phyloP scores from a whole-genome alignment of 2,113 vertebrate genomes.

The Chloropsis hardwickii region DNA sequence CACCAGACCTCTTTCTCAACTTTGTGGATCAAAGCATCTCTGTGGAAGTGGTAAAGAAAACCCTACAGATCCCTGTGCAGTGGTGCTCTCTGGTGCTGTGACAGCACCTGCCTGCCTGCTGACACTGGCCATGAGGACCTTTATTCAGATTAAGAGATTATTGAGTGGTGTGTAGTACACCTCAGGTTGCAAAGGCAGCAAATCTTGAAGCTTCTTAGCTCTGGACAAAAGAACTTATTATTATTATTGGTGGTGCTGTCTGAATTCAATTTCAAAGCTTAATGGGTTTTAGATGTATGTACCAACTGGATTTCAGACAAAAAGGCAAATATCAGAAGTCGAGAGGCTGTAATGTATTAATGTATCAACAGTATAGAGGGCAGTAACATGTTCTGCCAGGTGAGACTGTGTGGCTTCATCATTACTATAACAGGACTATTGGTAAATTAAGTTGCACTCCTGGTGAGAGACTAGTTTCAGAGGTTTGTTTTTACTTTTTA shows the following conservation, averaged over 20 bases:
- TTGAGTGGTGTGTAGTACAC: background rate
- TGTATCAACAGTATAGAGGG: background rate
- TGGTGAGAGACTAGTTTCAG: background rate
- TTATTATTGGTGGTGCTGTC: background rate
- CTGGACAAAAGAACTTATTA: background rate
- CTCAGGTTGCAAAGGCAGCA: background rate
- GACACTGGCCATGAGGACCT: background rate
- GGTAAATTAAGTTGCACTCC: background rate
- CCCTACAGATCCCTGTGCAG: no score
- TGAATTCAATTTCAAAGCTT: background rate
- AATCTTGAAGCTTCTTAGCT: background rate
- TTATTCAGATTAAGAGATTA: background rate
- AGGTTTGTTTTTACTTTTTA: background rate
- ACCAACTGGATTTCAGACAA: background rate
- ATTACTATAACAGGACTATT: background rate
- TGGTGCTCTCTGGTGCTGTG: background rate
- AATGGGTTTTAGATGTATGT: background rate
- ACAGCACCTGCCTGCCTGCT: fast-evolving
- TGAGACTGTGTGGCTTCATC: background rate
- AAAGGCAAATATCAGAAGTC: background rate
- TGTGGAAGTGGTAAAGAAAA: background rate
- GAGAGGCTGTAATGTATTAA: background rate
- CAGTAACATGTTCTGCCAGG: background rate
- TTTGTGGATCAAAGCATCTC: background rate
- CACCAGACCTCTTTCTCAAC: background rate